phyloP scores from a whole-genome alignment of 2,888 invertebrate species.

The Stratiomys singularior region DNA sequence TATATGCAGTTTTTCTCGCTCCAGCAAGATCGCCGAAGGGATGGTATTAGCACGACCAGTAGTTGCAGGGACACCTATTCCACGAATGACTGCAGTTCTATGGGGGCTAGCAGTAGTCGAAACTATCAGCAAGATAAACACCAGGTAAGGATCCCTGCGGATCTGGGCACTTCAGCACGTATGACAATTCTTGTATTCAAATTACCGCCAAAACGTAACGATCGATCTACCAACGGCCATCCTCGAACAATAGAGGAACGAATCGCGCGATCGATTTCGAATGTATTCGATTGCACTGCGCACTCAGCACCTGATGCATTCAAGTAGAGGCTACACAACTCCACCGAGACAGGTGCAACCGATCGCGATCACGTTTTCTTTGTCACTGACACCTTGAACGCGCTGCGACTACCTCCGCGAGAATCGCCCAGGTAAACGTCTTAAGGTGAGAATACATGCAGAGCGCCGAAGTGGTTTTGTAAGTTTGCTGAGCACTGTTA shows the following conservation, averaged over 20 bases:
- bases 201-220: constrained; percentile 22
- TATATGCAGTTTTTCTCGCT: constrained; percentile 4
- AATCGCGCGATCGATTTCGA: neutral
- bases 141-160: neutral
- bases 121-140: neutral
- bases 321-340: neutral
- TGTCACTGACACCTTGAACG: constrained; percentile 59
- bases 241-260: neutral
- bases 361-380: constrained; percentile 63
- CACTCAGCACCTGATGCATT: neutral
- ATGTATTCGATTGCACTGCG: neutral
- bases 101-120: neutral
- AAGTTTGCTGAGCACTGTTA: constrained; percentile 40
- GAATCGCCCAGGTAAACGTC: constrained; percentile 50
- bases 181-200: constrained; percentile 3
- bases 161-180: neutral
- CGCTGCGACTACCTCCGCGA: constrained; percentile 45
- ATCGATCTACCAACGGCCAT: constrained; percentile 7
- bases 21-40: neutral
- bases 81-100: neutral
- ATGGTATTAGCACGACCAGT: constrained; percentile 17
- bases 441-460: constrained; percentile 42
- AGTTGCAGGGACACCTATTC: neutral
- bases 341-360: constrained; percentile 61
- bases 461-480: constrained; percentile 23